Evolutionary conservation across 2,113 vertebrate species (phyloP).

Genomic region (Myrmecophaga tridactyla): DNA sequence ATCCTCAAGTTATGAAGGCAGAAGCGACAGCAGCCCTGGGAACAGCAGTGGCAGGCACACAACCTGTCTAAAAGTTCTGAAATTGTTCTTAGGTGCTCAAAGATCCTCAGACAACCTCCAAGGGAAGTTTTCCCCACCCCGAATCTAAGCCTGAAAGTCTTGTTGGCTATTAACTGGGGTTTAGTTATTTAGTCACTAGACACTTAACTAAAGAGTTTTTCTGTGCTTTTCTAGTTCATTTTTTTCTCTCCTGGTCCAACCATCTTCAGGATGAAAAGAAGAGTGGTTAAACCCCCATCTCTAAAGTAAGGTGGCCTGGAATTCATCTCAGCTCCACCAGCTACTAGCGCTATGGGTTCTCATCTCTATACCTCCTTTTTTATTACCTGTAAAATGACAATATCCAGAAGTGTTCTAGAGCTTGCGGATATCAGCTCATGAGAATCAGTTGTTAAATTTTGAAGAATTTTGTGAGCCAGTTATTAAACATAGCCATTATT

Average conservation of each 20-base stretch:
- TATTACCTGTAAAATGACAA: background rate
- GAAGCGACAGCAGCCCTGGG: background rate
- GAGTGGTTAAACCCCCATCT: background rate
- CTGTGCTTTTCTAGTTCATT: background rate
- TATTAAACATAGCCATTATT: background rate
- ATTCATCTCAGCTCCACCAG: background rate
- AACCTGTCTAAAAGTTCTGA: background rate
- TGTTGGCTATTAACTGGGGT: background rate
- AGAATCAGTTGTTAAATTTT: background rate
- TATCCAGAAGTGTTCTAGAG: background rate
- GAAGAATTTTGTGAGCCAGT: background rate
- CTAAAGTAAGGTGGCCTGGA: too few relatives aligned
- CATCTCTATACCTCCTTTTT: background rate
- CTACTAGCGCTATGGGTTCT: background rate
- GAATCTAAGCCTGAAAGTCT: background rate
- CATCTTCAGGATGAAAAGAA: background rate
- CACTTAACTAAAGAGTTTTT: background rate
- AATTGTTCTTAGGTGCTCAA: too few relatives aligned
- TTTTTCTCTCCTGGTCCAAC: background rate
- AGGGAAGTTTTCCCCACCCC: fast-evolving
- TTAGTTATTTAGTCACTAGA: background rate
- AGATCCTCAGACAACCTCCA: background rate
- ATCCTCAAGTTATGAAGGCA: background rate
- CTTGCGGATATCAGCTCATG: background rate
- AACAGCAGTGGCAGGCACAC: background rate